Evolutionary conservation across 2,888 invertebrate species (phyloP), one percentile per base, ranked within the genome.

Genomic region (Ceratothoa steindachneri): DNA sequence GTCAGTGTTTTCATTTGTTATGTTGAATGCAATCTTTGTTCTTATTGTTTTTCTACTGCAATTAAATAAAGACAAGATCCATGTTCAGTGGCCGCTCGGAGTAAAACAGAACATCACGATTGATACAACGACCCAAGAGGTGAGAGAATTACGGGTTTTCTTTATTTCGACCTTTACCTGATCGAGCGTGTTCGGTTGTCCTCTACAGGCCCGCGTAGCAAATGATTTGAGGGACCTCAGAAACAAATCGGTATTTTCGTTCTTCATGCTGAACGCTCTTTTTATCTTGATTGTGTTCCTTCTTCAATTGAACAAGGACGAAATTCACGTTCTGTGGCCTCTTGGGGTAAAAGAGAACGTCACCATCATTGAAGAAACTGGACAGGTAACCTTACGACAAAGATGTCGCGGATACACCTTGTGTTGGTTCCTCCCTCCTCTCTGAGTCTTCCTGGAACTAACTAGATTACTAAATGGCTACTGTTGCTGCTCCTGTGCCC

Each of bases 271-370:
- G 86, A 99, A 99, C 88, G 95, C 97, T 82, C 90, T 98, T 83
- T 99, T 98, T 90, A 96, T 98, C 83, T 90, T 98, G 85, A 95
- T 97, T 87, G 96, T 99, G 82, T 95, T 98, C 87, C 91, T 98
- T 86, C 91, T 99, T 85, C 98, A 98, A 88, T 89, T 97, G 86
- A 96, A 97, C 89, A 97, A 97, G 89, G 96, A 97, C 86, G 90
- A 91, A 84, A 89, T 97, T 83, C 95, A 97, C 87, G 88, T 97
- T 85, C 93, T 95, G 86, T 97, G 97, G 97, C 97, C 97, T 72
- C 90, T 94, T 83, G 95, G 94, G 87, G 92, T 94, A 84, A 93
- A 91, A 88, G 93, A 92, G 85, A 95, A 95, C 87, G 92, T 95
- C 83, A 93, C 93, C 81, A 93, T 92, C 87, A 64, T 93, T 87